Evolutionary conservation across 2,888 invertebrate species (phyloP), one percentile per base, ranked within the genome.

Genomic region (Petrophora chlorosata): DNA sequence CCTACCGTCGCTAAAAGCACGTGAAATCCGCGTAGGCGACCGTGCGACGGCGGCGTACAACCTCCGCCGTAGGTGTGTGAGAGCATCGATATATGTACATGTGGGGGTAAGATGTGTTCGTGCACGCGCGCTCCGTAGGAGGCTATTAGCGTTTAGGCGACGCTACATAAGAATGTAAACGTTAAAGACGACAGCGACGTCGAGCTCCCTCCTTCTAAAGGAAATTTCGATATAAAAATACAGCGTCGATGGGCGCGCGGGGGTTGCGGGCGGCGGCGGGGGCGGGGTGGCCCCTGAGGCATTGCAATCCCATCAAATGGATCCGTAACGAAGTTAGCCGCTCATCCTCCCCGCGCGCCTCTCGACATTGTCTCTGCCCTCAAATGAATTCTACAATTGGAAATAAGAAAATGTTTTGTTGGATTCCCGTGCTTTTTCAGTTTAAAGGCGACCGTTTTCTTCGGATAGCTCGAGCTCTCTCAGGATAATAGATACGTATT

Each of bases 251-350:
- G 77, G 76, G 76, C 57, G 71, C 65, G 75, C 65, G 74, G 70
- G 65, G 71, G 66, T 61, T 47, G 68, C 54, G 65, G 60, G 61
- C 55, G 38, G 70, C 19, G 59, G 62, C 64, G 57, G 66, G 70
- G 67, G 67, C 53, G 56, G 73, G 82, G 82, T 69, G 81, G 85
- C 86, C 88, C 89, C 89, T 82, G 85, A 87, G 89, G 89, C 89
- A 89, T 90, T 90, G 90, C 92, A 92, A 93, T 93, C 92, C 93
- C 93, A 93, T 94, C 94, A 94, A 94, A 94, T 94, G 94, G 93
- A 94, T 93, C 92, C 93, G 92, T 94, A 94, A 94, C 92, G 92
- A 92, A 93, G 93, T 94, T 94, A 94, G 91, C 91, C 85, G 88
- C 81, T 88, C 90, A 89, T 88, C 90, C 90, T 85, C 89, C 90